Base-by-base conservation (phyloP, 2,113 vertebrate genomes). In the Bujurquina vittata region DNA sequence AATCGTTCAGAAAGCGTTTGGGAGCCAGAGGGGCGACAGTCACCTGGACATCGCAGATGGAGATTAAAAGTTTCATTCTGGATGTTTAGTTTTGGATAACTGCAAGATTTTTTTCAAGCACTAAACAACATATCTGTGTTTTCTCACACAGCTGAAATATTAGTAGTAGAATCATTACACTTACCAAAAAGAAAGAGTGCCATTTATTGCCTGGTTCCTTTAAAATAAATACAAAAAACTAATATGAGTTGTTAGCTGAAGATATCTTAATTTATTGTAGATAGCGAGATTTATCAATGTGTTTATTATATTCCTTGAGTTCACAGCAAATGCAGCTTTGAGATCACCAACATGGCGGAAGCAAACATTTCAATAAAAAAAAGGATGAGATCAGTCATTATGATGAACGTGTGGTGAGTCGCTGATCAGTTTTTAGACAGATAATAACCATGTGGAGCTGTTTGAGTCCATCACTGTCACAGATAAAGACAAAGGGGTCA, bases 41-140 rank as follows among this genome's bases (percentile, higher is more conserved):
- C 26, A 2, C 46, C 67, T 72, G 17, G 46, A 72, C 46, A 15
- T 26, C 56, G 10, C 23, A 54, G 46, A n/a, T 72, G 67, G 46
- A 14, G 17, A 54, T 72, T 31, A 14, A 72, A 72, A 72, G 67
- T 72, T n/a, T n/a, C 3, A 72, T 54, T 72, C n/a, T 52, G 67
- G 31, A 49, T 54, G 26, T 1, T 54, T 52, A 10, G 23, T n/a
- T 72, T 54, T 31, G 0, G 18, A 2, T 31, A 72, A 11, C 2
- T 8, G 3, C 0, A 2, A 52, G 49, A 52, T 52, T 10, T 61
- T 3, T 43, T 23, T 62, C 10, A 52, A 18, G 15, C 49, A 18
- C 49, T 52, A 18, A 52, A 52, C 15, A 7, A 52, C 6, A 7
- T 18, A 7, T 2, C 17, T 7, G 6, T 52, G 49, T 18, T 18